Conservation (phyloP, 1,140 invertebrate species). For the Berghia stephanieae region DNA sequence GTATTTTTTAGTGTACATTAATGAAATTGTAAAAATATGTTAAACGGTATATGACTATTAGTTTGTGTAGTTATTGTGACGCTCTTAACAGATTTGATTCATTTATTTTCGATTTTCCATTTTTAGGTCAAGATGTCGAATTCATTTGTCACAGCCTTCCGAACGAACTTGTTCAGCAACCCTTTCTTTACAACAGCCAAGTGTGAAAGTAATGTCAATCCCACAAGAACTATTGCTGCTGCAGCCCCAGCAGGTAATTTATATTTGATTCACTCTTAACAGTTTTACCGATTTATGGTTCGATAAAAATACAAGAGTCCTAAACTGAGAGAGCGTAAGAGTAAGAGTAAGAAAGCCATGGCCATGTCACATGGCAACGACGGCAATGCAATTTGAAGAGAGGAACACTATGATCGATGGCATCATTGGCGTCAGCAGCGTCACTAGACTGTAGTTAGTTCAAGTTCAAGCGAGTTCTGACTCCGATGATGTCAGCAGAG, state of each 20-base stretch:
- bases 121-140: constrained; percentile 38
- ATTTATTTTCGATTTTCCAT: neutral
- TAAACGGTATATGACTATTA: neutral
- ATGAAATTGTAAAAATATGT: neutral
- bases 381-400: neutral
- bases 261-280: neutral
- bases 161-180: constrained; percentile 77
- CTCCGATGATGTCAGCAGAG: no score
- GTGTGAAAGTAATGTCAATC: constrained; percentile 48
- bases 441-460: no score
- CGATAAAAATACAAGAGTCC: neutral
- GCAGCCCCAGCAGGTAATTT: constrained; percentile 47
- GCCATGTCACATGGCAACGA: neutral
- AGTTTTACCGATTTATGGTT: neutral
- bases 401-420: no score
- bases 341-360: neutral
- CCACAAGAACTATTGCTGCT: constrained; percentile 61
- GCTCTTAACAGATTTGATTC: neutral
- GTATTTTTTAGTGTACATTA: no score
- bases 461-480: no score
- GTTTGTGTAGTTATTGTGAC: neutral
- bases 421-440: no score
- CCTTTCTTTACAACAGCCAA: constrained; percentile 68
- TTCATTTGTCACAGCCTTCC: constrained; percentile 36
- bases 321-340: neutral